Evolutionary conservation across 1,140 invertebrate genomes (phyloP), one percentile per base, ranked within the genome.

Genomic region (Cotesia chilonis): DNA sequence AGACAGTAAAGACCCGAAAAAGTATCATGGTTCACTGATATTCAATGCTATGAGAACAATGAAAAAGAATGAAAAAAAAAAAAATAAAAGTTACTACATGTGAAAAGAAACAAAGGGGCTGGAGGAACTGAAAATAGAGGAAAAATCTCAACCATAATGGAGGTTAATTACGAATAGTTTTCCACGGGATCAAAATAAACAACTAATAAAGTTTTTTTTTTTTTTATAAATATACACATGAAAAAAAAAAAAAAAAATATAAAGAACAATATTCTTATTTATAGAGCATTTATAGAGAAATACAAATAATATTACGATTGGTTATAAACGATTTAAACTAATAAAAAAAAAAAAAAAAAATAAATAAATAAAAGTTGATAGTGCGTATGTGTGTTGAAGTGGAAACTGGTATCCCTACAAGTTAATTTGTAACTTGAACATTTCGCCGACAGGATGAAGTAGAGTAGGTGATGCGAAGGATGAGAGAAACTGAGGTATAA

Each of bases 361-460:
- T 0, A 14, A 14, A 14, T 14, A 55, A 10, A 12, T 14, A 55
- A 55, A 55, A n/a, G 12, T 55, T 14, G 54, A 55, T 68, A 60
- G 76, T 71, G 74, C 72, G 76, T 74, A 74, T 73, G 75, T 70
- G 78, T 73, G 59, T 72, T 66, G 78, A 80, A 79, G 72, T 83
- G 79, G 76, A 80, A 84, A 82, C 74, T 81, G 81, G 82, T 79
- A 84, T 83, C 83, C 84, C 83, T 81, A 80, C 78, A 81, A 85
- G 82, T 83, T 85, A 84, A 85, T 85, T 85, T 85, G 83, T 84
- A 85, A 85, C 82, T 83, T 78, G 83, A 85, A 82, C 77, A 80
- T 82, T 80, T 78, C 76, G 76, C 79, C 76, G 75, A 71, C 73
- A 68, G 74, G 72, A 76, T 76, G 75, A 74, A 47, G 61, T 51